These are phyloP conservation scores for Ceraclea dissimilis DNA, from an alignment of 2,888 invertebrate genomes.

Conservation along the genomic window DNA sequence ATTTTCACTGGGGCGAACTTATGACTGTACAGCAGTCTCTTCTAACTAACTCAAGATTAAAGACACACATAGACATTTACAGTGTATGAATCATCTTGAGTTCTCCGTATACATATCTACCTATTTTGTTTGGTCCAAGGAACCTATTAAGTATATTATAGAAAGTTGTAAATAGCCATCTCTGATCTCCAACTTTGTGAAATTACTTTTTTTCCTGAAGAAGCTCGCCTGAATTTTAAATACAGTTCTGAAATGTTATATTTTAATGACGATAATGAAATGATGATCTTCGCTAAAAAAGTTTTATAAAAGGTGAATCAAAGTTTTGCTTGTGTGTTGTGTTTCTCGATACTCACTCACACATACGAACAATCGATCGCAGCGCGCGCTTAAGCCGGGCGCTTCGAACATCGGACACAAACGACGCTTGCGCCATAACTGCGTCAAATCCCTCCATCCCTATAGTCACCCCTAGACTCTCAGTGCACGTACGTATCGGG, in stretches of 20 bases:
- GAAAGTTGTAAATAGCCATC: no score
- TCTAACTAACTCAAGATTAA: no score
- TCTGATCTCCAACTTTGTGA: no score
- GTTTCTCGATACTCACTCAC: constrained; percentile 8
- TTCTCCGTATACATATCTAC: no score
- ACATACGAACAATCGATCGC: constrained; percentile 19
- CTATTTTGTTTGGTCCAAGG: no score
- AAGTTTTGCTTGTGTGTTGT: neutral
- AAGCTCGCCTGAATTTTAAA: no score
- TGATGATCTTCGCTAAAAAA: neutral
- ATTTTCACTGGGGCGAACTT: no score
- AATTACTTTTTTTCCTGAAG: no score
- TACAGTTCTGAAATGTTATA: neutral
- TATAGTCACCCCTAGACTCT: constrained; percentile 27
- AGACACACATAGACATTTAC: no score
- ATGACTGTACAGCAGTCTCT: no score
- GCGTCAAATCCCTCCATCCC: constrained; percentile 24
- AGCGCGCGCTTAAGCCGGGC: constrained; percentile 16
- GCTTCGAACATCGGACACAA: neutral
- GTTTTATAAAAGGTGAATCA: neutral
- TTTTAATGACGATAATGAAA: neutral
- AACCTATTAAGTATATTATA: no score
- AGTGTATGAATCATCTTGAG: no score
- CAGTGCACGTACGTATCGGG: constrained; percentile 26
- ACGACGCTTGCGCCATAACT: constrained; percentile 23